Evolutionary conservation across 2,113 vertebrate genomes (phyloP), one percentile per base, ranked within the genome.

Genomic region (Arizona elegans): DNA sequence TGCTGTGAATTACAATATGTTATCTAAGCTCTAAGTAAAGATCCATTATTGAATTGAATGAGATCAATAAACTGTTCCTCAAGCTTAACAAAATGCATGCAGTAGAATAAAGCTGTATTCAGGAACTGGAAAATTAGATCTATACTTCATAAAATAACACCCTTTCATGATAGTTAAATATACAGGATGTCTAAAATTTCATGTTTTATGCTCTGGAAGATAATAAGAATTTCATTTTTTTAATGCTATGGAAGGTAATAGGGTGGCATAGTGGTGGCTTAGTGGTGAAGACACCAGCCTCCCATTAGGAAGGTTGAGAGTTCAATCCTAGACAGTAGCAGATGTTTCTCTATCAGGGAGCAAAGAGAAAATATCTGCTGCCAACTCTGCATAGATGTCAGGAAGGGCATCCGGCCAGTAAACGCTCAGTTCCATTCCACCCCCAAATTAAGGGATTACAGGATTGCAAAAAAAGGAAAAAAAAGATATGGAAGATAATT

Each of bases 1-100:
- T 87, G 24, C 10, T 17, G 12, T 53, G 50, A 87, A 15, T 33
- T 52, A 87, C 26, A 81, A 5, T 87, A 53, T 52, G 47, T 26
- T 3, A 17, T 1, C 33, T 7, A 19, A 43, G 33, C 33, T 81
- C 33, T 81, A 23, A 81, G 29, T 88, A 75, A 87, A 62, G 43
- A 92, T 70, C 21, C 8, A 50, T 65, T 95, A 92, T 3, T 95
- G 21, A 87, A 93, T 50, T 56, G 89, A 86, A 21, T 81, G 33
- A 81, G 75, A 81, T 81, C 75, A 81, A 43, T 81, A 43, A 81
- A 43, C 19, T 33, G 12, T 23, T 6, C 24, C 8, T 23, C 11
- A 38, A 53, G n/a, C 8, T 50, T 26, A 47, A 11, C 11, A 47
- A 9, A 43, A 62, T 90, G 88, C 38, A 62, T 58, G 55, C 3